Evolutionary conservation across 2,888 invertebrate genomes (phyloP).

Genomic region (Mactromeris polynyma): DNA sequence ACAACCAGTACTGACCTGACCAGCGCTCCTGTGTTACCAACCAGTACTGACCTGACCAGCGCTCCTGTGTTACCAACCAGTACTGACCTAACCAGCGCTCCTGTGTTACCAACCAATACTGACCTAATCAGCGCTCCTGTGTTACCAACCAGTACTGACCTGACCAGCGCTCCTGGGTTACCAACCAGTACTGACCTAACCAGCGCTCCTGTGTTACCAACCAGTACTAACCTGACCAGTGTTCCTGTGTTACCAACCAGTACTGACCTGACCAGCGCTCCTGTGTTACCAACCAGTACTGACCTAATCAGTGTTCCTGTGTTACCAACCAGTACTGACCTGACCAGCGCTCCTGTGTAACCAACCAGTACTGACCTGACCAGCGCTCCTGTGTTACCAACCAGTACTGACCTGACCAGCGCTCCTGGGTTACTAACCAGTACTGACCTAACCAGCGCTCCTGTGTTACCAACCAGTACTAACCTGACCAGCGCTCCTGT

Average conservation of each 20-base stretch:
- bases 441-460: not conserved
- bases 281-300: not conserved
- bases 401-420: conserved; percentile 3
- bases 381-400: not conserved
- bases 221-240: conserved; percentile 4
- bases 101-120: not conserved
- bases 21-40: too few relatives aligned
- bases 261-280: conserved; percentile 5
- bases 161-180: too few relatives aligned
- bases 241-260: not conserved
- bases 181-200: too few relatives aligned
- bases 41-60: too few relatives aligned
- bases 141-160: conserved; percentile 1
- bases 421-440: not conserved
- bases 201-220: not conserved
- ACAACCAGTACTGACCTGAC: conserved; percentile 5
- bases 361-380: not conserved
- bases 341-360: not conserved
- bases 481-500: not conserved
- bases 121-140: not conserved
- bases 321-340: conserved; percentile 4
- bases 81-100: not conserved
- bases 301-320: not conserved
- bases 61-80: not conserved
- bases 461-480: not conserved